Percentiles rank a stretch among this genome's conserved stretches.
phyloP scores from a whole-genome alignment of 2,888 invertebrate species.

The Eupeodes luniger region DNA sequence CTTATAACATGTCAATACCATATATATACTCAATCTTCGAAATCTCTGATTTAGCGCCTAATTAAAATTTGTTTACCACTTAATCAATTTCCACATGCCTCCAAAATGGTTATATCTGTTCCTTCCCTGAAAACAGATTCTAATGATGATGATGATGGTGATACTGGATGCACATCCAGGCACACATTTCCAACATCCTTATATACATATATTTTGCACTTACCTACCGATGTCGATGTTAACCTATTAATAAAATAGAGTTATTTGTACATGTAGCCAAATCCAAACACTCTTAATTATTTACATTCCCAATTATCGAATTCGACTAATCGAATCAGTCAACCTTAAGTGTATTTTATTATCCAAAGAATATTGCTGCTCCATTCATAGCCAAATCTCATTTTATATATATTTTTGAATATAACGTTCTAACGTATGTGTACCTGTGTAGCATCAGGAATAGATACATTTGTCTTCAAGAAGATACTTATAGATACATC shows the following conservation, averaged over 20 bases:
- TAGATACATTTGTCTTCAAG: neutral
- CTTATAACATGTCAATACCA: neutral
- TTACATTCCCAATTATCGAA: conserved; percentile 61
- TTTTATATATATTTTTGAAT: neutral
- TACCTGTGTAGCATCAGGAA: neutral
- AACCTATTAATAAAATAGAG: neutral
- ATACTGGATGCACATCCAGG: too few relatives aligned
- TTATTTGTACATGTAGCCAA: neutral
- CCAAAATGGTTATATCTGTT: neutral
- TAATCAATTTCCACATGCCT: conserved; percentile 60
- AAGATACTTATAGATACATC: neutral
- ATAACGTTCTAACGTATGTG: neutral
- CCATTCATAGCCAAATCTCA: neutral
- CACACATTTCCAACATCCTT: neutral
- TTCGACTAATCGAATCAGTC: conserved; percentile 59
- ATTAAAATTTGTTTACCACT: conserved; percentile 73
- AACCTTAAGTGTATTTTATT: conserved; percentile 48
- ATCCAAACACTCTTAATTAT: conserved; percentile 15
- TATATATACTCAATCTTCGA: neutral
- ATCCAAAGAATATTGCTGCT: neutral
- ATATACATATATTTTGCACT: neutral
- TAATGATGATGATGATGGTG: neutral
- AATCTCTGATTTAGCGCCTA: conserved; percentile 33
- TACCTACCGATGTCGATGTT: neutral
- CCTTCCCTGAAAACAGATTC: neutral